Evolutionary conservation across 2,113 vertebrate species (phyloP), one percentile per base, ranked within the genome.

Genomic region (Shinisaurus crocodilurus): DNA sequence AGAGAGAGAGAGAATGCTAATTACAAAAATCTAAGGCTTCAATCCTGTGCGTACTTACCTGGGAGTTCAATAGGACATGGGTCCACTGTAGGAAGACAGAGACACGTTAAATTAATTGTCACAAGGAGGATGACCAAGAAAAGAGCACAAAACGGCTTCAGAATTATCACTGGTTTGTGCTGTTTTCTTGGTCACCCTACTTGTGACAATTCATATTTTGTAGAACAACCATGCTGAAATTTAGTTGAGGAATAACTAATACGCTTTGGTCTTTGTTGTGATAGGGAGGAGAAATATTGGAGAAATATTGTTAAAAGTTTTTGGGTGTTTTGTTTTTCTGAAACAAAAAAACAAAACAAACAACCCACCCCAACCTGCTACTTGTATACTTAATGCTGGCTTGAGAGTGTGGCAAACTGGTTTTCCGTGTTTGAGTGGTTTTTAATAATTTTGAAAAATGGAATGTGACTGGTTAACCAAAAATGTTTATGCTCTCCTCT

Each of bases 391-490:
- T 91, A 69, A 32, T 87, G 67, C 80, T 92, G 0, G 0, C 86
- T 85, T 92, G 85, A 85, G 90, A 95, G 32, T 69, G 12, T 5
- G 0, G 0, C 81, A 93, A 69, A 82, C 54, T 91, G 0, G 0
- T 37, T 54, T 93, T 81, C 90, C 74, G 81, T 83, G 43, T 54
- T 93, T 87, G 75, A 92, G 93, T 95, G 90, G 88, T 92, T 95
- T 95, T 92, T 84, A 92, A 43, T 63, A 90, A 95, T 90, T 91
- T 93, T 91, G 88, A 87, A 91, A 94, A 95, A 96, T 92, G 90
- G 23, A 6, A 0, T 94, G 93, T 91, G 89, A 86, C 91, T 79
- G 90, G 91, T 90, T 88, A 77, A 75, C 91, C 89, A 93, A 93
- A 57, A 23, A 2, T 83, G 67, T 90, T 89, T 5, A 0, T 54